Percentiles rank a stretch among this genome's conserved stretches.
These are phyloP conservation scores for Coelinius sp. DNA, from an alignment of 2,888 invertebrate genomes.

Conservation along the genomic window DNA sequence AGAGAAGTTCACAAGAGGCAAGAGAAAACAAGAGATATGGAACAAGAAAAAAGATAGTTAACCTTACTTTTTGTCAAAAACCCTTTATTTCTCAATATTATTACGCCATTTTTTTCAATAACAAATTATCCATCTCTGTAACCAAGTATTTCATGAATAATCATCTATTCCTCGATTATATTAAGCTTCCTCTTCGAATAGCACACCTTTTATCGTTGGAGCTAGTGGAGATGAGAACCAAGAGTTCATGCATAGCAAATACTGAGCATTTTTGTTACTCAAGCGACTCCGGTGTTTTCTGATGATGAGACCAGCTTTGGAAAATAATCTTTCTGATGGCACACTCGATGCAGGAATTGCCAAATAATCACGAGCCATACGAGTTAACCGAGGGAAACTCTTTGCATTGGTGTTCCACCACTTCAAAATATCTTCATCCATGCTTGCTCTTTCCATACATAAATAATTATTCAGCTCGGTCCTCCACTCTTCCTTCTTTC, in stretches of 20 bases:
- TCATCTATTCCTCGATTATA: too few relatives aligned
- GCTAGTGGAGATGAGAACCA: constrained; percentile 23
- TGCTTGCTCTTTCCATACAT: constrained; percentile 8
- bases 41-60: constrained; percentile 24
- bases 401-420: constrained; percentile 25
- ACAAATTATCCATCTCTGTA: too few relatives aligned
- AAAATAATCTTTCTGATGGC: constrained; percentile 26
- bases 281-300: constrained; percentile 26
- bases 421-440: constrained; percentile 20
- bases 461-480: constrained; percentile 24
- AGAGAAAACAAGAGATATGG: constrained; percentile 24
- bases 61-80: constrained; percentile 10
- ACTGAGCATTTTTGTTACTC: constrained; percentile 18
- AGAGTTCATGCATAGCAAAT: constrained; percentile 26
- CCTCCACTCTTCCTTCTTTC: not conserved
- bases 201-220: not conserved
- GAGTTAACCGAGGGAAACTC: constrained; percentile 13
- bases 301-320: constrained; percentile 28
- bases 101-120: not conserved
- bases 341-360: constrained; percentile 29
- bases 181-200: not conserved
- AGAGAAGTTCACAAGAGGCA: constrained; percentile 15
- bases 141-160: too few relatives aligned
- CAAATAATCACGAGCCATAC: constrained; percentile 27
- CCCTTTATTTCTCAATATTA: not conserved